These are phyloP conservation scores for Bradynema listronoti DNA, from an alignment of 1,140 invertebrate species.

Conservation along the genomic window DNA sequence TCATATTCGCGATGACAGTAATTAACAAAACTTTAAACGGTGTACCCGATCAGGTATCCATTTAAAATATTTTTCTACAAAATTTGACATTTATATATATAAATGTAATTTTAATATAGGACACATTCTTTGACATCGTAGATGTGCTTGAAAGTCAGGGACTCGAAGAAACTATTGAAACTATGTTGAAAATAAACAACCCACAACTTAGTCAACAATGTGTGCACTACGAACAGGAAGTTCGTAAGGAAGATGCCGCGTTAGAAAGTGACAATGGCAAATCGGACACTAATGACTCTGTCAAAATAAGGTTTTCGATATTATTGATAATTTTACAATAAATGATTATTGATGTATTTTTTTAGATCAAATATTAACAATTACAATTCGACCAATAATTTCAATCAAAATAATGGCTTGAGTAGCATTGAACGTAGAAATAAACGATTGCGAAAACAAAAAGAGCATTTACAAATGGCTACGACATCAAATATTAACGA, in stretches of 20 bases:
- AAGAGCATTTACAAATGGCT: too few relatives aligned
- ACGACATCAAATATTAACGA: too few relatives aligned
- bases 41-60: constrained; percentile 69
- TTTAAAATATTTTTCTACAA: background rate
- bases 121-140: constrained; percentile 95
- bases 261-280: constrained; percentile 44
- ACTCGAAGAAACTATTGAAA: constrained; percentile 67
- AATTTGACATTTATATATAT: too few relatives aligned
- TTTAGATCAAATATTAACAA: too few relatives aligned
- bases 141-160: constrained; percentile 91
- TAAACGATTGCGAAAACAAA: too few relatives aligned
- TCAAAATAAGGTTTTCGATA: constrained; percentile 42
- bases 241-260: constrained; percentile 54
- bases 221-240: constrained; percentile 48
- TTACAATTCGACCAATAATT: too few relatives aligned
- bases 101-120: constrained; percentile 63
- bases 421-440: too few relatives aligned
- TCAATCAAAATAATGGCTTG: too few relatives aligned
- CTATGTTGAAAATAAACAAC: constrained; percentile 47
- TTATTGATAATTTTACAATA: too few relatives aligned
- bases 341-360: too few relatives aligned
- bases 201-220: constrained; percentile 51
- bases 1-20: constrained; percentile 89
- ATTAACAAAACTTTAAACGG: constrained; percentile 93
- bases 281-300: constrained; percentile 18